A percentile compares a stretch with the other conserved stretches of the same genome.
These are phyloP conservation scores for Tachysurus vachellii DNA, from an alignment of 2,113 vertebrate genomes.

Conservation along the genomic window DNA sequence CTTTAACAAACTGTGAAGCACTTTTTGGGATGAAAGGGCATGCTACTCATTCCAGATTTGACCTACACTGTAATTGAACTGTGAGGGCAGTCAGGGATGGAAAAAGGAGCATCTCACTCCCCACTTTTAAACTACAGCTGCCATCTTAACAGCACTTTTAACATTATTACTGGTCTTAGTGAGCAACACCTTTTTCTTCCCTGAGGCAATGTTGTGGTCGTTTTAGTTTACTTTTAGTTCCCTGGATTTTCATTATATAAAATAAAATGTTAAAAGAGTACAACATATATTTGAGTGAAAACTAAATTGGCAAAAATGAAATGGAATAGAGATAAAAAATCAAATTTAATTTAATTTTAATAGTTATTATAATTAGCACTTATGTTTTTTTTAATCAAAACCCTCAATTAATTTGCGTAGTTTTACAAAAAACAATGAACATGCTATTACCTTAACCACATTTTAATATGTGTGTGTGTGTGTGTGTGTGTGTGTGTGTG, in stretches of 20 bases:
- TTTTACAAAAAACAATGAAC: not conserved
- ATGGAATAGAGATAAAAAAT: not conserved
- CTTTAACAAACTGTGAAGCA: constrained; percentile 62
- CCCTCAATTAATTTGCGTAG: not conserved
- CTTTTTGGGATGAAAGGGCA: constrained; percentile 70
- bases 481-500: not conserved
- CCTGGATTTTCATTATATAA: not conserved
- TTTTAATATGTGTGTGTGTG: not conserved
- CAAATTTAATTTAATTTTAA: no score
- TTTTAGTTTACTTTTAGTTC: not conserved
- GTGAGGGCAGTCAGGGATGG: constrained; percentile 16
- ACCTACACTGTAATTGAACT: constrained; percentile 65
- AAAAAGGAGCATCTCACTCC: constrained; percentile 11
- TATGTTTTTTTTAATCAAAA: not conserved
- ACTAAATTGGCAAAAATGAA: not conserved
- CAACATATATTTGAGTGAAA: not conserved
- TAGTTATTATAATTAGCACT: not conserved
- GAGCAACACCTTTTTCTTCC: not conserved
- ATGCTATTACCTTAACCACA: not conserved
- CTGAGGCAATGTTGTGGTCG: not conserved
- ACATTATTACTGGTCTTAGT: constrained; percentile 27
- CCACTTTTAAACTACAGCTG: constrained; percentile 26
- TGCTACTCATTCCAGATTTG: constrained; percentile 67
- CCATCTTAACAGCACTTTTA: constrained; percentile 22
- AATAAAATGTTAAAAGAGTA: not conserved